phyloP scores from a whole-genome alignment of 64 coral and sea anemone species.

The Montipora capricornis region DNA sequence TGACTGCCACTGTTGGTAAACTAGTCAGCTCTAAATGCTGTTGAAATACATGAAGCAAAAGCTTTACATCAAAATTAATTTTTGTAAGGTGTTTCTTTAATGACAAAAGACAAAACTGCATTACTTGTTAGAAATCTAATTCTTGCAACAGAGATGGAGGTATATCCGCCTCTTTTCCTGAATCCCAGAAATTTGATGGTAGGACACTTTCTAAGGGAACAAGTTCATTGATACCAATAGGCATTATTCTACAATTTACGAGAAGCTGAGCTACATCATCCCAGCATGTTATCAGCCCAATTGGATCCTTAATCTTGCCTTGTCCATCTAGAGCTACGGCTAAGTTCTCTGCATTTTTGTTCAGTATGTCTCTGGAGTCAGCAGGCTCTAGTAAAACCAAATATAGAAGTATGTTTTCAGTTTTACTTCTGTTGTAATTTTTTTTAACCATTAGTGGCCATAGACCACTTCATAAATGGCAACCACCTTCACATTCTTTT shows the following conservation, averaged over 20 bases:
- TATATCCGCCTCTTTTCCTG: slow-evolving; percentile 38
- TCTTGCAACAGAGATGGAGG: slow-evolving; percentile 37
- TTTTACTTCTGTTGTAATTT: no score
- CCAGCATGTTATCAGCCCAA: slow-evolving; percentile 28
- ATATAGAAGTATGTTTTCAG: no score
- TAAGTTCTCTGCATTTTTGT: not conserved
- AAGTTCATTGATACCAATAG: slow-evolving; percentile 67
- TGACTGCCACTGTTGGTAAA: not conserved
- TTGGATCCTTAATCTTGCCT: not conserved
- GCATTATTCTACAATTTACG: slow-evolving; percentile 56
- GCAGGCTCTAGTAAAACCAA: not conserved
- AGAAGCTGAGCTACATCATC: slow-evolving; percentile 55
- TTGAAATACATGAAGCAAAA: no score
- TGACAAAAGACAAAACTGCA: not conserved
- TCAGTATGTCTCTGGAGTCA: not conserved
- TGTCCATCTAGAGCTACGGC: not conserved
- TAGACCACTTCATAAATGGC: no score
- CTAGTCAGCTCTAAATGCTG: no score
- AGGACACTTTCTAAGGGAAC: slow-evolving; percentile 68
- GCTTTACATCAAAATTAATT: not conserved
- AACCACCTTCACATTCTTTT: no score
- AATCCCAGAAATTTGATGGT: slow-evolving; percentile 78
- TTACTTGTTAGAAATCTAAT: slow-evolving; percentile 50
- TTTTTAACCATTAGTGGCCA: no score
- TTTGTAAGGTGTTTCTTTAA: not conserved